A percentile compares a stretch with the other conserved stretches of the same genome.
phyloP scores from a whole-genome alignment of 2,113 vertebrate species.

The Lagenorhynchus albirostris region DNA sequence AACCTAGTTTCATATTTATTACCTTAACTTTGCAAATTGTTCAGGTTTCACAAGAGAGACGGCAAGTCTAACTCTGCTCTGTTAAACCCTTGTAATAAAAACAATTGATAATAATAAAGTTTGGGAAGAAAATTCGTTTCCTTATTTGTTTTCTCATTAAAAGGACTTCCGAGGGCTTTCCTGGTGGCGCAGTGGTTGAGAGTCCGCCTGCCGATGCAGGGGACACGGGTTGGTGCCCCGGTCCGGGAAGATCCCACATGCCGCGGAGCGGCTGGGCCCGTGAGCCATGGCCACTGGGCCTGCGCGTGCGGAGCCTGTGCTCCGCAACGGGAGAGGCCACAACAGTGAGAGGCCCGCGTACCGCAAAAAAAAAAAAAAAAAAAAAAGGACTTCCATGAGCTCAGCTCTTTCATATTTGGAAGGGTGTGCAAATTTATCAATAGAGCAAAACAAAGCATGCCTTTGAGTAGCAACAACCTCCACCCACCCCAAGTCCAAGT shows the following conservation, averaged over 20 bases:
- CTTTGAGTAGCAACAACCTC: neutral
- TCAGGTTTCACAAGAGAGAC: neutral
- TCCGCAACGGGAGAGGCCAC: no score
- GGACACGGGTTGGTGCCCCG: no score
- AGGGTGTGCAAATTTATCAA: neutral
- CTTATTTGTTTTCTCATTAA: slow-evolving; percentile 12
- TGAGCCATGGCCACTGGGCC: no score
- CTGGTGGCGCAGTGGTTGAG: no score
- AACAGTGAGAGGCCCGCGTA: no score
- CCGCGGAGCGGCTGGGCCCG: no score
- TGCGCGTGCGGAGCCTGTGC: no score
- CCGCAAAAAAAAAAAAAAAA: neutral
- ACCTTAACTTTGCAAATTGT: slow-evolving; percentile 36
- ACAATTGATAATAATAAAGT: slow-evolving; percentile 21
- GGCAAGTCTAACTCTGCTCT: slow-evolving; percentile 15
- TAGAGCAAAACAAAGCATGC: neutral
- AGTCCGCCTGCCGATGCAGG: no score
- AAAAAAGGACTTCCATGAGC: neutral
- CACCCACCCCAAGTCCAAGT: neutral
- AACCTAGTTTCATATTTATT: slow-evolving; percentile 54
- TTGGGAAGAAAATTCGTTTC: neutral
- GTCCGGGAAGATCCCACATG: no score
- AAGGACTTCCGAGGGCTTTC: neutral
- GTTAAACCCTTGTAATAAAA: slow-evolving; percentile 23
- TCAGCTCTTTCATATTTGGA: neutral